Base-by-base conservation (phyloP, 2,113 vertebrate species). In the Cyprinodon brontotheroides region DNA sequence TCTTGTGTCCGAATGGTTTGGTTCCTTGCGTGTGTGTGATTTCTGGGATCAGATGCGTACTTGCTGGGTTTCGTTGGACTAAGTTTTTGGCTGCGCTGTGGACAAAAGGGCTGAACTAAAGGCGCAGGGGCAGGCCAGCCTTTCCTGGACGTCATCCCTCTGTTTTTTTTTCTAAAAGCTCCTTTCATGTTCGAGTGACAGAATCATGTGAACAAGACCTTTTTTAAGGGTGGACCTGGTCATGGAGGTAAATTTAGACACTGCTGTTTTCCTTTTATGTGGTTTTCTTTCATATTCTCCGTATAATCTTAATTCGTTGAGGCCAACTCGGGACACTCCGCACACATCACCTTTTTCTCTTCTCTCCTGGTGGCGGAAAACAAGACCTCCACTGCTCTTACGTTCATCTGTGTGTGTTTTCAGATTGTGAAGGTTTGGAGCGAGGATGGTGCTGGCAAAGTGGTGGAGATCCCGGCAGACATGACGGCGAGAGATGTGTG, bases 371-470 rank as follows among this genome's bases (percentile, higher is more conserved):
- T 20, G 39, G 13, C 57, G 13, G 12, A 74, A 69, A 81, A 76
- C 48, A 0, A 45, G 40, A 72, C 83, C 40, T 37, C 61, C 39
- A 10, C 22, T 65, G 40, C 3, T 68, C 10, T 40, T n/a, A 10
- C 15, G 13, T 14, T 3, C 45, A 62, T 57, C 38, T 40, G 5
- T 82, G 38, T 70, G 29, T 78, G 47, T 77, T 79, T 95, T 79
- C 93, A 99, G 98, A 96, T 98, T 85, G 95, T 99, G 85, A 99
- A 97, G 94, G 94, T 99, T 94, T 99, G 96, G 91, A 96, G 96
- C 81, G 98, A 99, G 92, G 98, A 99, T 93, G 98, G 97, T 69
- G 96, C 96, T 14, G 95, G 97, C 86, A 99, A 96, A 93, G 96
- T 97, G 90, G 94, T 99, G 93, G 98, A 99, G 94, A 96, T 99